These are phyloP conservation scores for Anaspis maculata DNA, from an alignment of 2,888 invertebrate genomes.

Conservation along the genomic window DNA sequence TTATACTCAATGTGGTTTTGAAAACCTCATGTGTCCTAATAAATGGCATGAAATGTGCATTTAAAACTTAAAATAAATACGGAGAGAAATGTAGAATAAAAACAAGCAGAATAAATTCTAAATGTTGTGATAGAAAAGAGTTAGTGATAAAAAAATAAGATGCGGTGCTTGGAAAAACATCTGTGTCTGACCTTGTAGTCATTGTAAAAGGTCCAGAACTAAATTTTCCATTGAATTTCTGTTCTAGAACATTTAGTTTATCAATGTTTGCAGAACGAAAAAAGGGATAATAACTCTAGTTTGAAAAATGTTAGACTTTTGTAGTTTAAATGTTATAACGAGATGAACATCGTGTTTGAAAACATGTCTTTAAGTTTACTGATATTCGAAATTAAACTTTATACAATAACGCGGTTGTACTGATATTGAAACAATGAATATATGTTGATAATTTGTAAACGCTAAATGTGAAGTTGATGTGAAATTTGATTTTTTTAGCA, in stretches of 20 bases:
- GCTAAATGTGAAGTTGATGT: conserved; percentile 2
- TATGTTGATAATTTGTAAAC: conserved; percentile 18
- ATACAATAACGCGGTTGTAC: conserved; percentile 18
- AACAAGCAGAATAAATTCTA: conserved; percentile 25
- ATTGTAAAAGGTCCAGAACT: no score
- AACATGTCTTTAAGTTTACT: no score
- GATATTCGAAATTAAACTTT: conserved; percentile 20
- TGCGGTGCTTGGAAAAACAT: conserved; percentile 21
- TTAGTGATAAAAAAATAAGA: conserved; percentile 22
- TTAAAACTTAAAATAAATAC: background rate
- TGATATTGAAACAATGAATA: conserved; percentile 22
- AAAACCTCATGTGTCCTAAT: no score
- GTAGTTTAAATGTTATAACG: conserved; percentile 22
- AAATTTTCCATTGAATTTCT: no score
- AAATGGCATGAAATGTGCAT: background rate
- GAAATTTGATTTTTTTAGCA: no score
- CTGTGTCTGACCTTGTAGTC: conserved; percentile 18
- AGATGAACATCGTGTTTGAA: conserved; percentile 18
- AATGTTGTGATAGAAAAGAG: conserved; percentile 30
- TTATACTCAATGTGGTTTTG: no score
- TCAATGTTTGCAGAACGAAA: conserved; percentile 1
- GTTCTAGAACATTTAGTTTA: no score
- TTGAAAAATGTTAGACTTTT: conserved; percentile 10
- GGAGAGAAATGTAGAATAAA: conserved; percentile 2
- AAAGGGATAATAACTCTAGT: conserved; percentile 8